Evolutionary conservation across 2,113 vertebrate genomes (phyloP).

Genomic region (Eretmochelys imbricata): DNA sequence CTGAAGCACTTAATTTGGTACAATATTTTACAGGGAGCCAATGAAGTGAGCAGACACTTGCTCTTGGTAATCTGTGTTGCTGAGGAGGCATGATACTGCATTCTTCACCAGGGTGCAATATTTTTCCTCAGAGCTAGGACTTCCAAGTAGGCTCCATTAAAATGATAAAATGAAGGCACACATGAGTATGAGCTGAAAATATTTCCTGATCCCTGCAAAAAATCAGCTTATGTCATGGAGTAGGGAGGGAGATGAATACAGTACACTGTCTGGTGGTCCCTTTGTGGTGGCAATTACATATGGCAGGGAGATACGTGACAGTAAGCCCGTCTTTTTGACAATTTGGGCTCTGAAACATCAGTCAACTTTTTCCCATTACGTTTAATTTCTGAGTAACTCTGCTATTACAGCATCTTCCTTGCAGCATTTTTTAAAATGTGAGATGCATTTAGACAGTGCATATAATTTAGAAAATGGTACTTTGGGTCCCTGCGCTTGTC

Average conservation of each 20-base stretch:
- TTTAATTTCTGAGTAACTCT: no score
- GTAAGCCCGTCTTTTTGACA: background rate
- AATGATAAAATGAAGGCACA: background rate
- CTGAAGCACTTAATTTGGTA: background rate
- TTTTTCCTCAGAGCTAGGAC: background rate
- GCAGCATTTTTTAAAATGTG: no score
- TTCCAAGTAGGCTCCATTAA: background rate
- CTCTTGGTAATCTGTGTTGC: accelerated
- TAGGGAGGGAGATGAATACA: background rate
- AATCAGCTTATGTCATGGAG: background rate
- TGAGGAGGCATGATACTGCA: background rate
- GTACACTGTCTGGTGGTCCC: background rate
- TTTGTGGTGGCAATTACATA: background rate
- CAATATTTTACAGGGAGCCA: accelerated
- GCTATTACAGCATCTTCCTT: no score
- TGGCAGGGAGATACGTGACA: background rate
- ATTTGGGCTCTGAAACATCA: no score
- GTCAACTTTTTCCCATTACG: no score
- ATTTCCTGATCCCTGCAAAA: background rate
- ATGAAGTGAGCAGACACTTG: accelerated
- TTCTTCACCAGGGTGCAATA: background rate
- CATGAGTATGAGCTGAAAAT: background rate
- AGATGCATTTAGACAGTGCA: no score
- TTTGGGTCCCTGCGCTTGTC: background rate
- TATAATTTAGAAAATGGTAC: no score